Base-by-base conservation (phyloP, 1,140 invertebrate species). In the Eubasilissa regina region DNA sequence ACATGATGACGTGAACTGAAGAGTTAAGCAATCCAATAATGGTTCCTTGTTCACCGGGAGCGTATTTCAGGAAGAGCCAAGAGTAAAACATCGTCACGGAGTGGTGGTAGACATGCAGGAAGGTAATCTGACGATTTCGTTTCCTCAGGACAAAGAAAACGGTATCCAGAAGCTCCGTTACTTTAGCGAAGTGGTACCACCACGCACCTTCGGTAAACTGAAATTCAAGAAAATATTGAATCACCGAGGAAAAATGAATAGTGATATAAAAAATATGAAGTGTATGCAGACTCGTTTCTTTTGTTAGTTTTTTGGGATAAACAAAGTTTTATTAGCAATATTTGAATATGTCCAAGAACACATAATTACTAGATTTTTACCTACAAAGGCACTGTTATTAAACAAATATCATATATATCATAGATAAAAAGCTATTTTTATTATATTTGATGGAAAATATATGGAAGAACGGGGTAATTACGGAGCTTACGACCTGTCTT, bases 71-170 rank as follows among this genome's bases (percentile, higher is more conserved):
- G 79, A 90, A 91, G 70, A 87, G 87, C 91, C 91, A 92, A 0
- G 90, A 89, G 73, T 90, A 89, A 4, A 91, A 83, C 68, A 90
- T 89, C 93, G 94, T 94, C 81, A 93, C 85, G 0, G 92, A 89
- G 83, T 95, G 94, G 83, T 95, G 94, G 83, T 94, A 94, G 0
- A 94, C 87, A 83, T 97, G 95, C 0, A 96, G 90, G 83, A 93
- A 94, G 0, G 93, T 91, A n/a, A 96, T 91, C 89, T 96, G 94
- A 21, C 92, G 92, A 60, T 92, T 89, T 79, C 94, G 95, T 85
- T 96, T 96, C n/a, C 94, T 89, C 43, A 96, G 84, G 4, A 97
- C 93, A 86, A 97, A 96, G 87, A 97, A 97, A 44, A 96, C 86
- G 81, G 95, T 94, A 81, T 94, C 93, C 35, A 93, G 80, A 0